These are phyloP conservation scores for Elachura formosa DNA, from an alignment of 2,113 vertebrate species.

Conservation along the genomic window DNA sequence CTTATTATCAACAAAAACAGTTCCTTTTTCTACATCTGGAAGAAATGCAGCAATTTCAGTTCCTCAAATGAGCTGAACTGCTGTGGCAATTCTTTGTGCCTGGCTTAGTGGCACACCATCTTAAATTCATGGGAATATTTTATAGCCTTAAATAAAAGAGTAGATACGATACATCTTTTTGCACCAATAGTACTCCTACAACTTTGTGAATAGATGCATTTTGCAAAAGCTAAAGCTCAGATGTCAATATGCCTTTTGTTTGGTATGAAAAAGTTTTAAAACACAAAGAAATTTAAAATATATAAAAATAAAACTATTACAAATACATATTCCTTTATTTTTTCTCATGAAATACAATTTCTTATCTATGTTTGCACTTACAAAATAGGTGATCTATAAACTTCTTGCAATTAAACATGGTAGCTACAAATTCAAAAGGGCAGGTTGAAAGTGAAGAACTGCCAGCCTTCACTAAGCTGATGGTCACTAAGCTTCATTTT, in stretches of 20 bases:
- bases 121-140: neutral
- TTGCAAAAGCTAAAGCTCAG: neutral
- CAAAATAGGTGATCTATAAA: neutral
- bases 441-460: neutral
- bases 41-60: neutral
- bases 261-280: neutral
- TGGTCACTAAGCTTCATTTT: neutral
- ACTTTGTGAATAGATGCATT: neutral
- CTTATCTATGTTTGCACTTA: neutral
- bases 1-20: neutral
- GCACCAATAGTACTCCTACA: neutral
- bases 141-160: neutral
- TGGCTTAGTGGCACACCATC: neutral
- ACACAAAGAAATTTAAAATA: neutral
- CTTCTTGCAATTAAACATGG: neutral
- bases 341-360: neutral
- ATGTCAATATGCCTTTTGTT: neutral
- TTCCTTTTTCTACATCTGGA: conserved; percentile 5
- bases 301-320: neutral
- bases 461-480: too few relatives aligned
- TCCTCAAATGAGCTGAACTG: neutral
- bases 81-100: neutral
- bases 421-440: neutral
- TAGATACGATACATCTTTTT: neutral
- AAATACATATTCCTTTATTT: neutral